These are phyloP conservation scores for Aurelia sp. DNA, from an alignment of 30 jellyfish, hydroid and myxozoan genomes.

Conservation along the genomic window DNA sequence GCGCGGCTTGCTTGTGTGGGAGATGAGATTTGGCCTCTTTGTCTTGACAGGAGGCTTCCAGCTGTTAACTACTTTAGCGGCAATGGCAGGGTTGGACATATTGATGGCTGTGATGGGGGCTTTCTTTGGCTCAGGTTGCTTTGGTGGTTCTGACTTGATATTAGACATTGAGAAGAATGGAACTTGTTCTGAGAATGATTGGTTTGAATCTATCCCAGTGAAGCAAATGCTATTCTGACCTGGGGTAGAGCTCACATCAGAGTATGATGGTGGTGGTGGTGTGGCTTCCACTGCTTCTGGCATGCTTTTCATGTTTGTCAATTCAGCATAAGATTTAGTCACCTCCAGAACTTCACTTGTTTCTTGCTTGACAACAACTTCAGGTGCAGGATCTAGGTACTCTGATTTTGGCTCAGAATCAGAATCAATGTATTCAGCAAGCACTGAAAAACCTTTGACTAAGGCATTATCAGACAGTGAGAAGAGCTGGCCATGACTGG, in stretches of 20 bases:
- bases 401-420: not conserved
- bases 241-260: not conserved
- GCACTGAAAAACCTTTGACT: constrained; percentile 26
- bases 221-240: not conserved
- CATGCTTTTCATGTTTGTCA: not conserved
- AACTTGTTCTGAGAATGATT: not conserved
- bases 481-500: constrained; percentile 3
- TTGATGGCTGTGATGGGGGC: not conserved
- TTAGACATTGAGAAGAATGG: constrained; percentile 7
- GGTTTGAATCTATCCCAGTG: not conserved
- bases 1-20: constrained; percentile 81
- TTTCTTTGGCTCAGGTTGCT: not conserved
- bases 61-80: not conserved
- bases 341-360: not conserved
- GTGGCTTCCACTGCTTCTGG: not conserved
- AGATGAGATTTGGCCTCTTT: constrained; percentile 13
- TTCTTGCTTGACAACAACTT: not conserved
- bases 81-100: not conserved
- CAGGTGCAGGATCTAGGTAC: not conserved
- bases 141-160: not conserved
- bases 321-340: not conserved
- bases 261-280: not conserved
- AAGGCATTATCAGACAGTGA: constrained; percentile 24
- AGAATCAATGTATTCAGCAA: constrained; percentile 52
- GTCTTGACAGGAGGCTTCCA: constrained; percentile 41